Conservation (phyloP, 2,797 vertebrate species). For the Uromys caudimaculatus region DNA sequence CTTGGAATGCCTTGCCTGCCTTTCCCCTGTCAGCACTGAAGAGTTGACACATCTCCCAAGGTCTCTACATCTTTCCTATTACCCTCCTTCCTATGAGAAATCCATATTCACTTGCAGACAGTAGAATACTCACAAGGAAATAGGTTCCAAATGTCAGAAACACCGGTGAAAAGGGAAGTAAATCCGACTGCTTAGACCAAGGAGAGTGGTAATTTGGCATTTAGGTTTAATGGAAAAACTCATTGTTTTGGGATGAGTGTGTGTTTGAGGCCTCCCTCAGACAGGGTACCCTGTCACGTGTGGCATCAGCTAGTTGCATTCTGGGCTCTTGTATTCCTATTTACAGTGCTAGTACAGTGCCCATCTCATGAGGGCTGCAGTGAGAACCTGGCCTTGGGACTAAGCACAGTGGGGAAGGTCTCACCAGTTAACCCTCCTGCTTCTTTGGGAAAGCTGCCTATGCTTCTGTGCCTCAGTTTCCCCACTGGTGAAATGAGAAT, state of each 20-base stretch:
- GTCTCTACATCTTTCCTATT: background rate
- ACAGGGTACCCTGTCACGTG: background rate
- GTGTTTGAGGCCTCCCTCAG: background rate
- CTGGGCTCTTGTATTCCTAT: background rate
- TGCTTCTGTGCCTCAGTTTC: background rate
- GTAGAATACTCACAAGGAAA: accelerated
- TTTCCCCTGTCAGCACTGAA: background rate
- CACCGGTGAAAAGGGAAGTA: background rate
- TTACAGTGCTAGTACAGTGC: background rate
- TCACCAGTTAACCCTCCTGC: background rate
- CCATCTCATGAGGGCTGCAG: background rate
- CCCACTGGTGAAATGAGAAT: background rate
- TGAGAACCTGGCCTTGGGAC: background rate
- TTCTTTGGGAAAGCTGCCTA: background rate
- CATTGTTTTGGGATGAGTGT: background rate
- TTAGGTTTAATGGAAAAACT: slow-evolving; percentile 22
- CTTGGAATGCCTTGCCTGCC: accelerated
- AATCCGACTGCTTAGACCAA: background rate
- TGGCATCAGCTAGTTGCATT: background rate
- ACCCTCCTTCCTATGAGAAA: background rate
- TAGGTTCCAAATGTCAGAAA: background rate
- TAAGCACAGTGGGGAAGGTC: background rate
- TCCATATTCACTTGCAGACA: slow-evolving; percentile 1
- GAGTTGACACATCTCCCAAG: background rate
- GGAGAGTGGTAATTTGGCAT: background rate